Base-by-base conservation (phyloP, 92 coral and sea anemone species). In the Desmophyllum pertusum region DNA sequence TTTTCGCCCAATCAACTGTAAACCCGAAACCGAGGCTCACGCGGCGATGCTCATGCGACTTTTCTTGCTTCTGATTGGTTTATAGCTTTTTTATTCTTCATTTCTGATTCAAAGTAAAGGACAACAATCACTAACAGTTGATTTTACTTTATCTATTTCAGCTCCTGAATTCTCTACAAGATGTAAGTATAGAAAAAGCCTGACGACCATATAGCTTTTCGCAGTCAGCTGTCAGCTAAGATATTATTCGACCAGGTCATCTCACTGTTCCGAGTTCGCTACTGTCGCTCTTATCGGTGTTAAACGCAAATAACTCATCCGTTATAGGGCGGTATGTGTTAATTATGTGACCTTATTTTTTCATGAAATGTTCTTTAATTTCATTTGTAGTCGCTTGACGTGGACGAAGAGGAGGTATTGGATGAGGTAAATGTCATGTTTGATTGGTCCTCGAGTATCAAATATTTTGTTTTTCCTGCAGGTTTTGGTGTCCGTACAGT, bases 151-250 rank as follows among this genome's bases (percentile, higher is more conserved):
- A 37, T 76, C 53, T 57, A 10, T 61, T 81, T 79, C 89, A 92
- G 95, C 85, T 94, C 36, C 90, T 94, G 46, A 88, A 91, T 61
- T 94, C 98, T 41, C 70, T 94, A 2, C 95, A 94, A 62, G 98
- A 91, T 48, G 98, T 94, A 85, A 91, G 98, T 91, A 75, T n/a
- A n/a, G n/a, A n/a, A n/a, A n/a, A n/a, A n/a, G n/a, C n/a, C 33
- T 59, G 14, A 4, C 2, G 31, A n/a, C 1, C 13, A 25, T 10
- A 59, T 59, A n/a, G n/a, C 65, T 30, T 55, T 55, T 55, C 7
- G 31, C 63, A 6, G 13, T n/a, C n/a, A n/a, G n/a, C n/a, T 55
- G 63, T 55, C 30, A 23, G 63, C 29, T 5, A 55, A 57, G 31
- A 53, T 53, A 19, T 55, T 55, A 25, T 6, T 57, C 63, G 27